Percentiles rank a stretch among this genome's conserved stretches.
Evolutionary conservation across 2,113 vertebrate species (phyloP).

Genomic region (Poeciliopsis turrubarensis): DNA sequence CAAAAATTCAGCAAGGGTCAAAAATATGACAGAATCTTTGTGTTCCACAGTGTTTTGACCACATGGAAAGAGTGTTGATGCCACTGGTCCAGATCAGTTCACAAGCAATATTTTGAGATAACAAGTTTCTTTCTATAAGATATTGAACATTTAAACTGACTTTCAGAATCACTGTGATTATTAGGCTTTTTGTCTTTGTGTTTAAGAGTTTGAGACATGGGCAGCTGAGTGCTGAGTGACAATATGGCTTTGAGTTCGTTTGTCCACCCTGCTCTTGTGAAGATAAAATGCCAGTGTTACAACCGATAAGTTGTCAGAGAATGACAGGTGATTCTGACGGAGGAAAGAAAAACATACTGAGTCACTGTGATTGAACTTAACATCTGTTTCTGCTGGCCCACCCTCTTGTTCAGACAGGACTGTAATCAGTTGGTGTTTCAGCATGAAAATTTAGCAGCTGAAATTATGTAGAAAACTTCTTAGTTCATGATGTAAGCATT

Average conservation of each 20-base stretch:
- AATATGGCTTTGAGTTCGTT: slow-evolving; percentile 59
- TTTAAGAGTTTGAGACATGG: slow-evolving; percentile 26
- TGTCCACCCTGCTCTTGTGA: slow-evolving; percentile 42
- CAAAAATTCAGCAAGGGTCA: no score
- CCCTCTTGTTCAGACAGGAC: slow-evolving; percentile 29
- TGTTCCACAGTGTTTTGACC: no score
- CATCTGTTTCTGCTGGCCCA: slow-evolving; percentile 64
- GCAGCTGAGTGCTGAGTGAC: slow-evolving; percentile 67
- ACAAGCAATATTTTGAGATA: no score
- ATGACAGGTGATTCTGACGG: slow-evolving; percentile 72
- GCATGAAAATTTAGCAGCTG: background rate
- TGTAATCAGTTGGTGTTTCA: slow-evolving; percentile 37
- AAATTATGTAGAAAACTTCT: slow-evolving; percentile 1
- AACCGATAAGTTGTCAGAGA: slow-evolving; percentile 63
- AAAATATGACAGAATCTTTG: no score
- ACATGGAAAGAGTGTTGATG: no score
- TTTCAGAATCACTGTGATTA: background rate
- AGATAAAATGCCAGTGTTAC: slow-evolving; percentile 48
- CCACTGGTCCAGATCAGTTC: no score
- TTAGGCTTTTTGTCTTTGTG: background rate
- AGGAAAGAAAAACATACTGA: slow-evolving; percentile 2
- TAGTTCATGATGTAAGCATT: slow-evolving; percentile 1
- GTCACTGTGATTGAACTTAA: slow-evolving; percentile 56
- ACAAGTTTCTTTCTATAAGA: background rate
- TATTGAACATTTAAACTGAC: background rate